Evolutionary conservation across 2,888 invertebrate species (phyloP), one percentile per base, ranked within the genome.

Genomic region (Lampropteryx suffumata): DNA sequence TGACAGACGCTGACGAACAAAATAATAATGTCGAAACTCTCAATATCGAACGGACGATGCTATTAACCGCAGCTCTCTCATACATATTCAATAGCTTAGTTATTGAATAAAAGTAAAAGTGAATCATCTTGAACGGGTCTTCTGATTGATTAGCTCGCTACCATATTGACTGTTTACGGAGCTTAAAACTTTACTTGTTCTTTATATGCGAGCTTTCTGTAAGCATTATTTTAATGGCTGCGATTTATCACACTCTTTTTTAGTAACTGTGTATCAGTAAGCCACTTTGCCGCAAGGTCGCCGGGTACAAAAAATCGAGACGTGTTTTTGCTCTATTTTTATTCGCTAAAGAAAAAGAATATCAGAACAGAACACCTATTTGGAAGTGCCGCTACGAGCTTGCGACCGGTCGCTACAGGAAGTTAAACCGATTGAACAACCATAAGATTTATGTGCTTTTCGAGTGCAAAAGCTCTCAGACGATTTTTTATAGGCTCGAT

Each of bases 31-130:
- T 65, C 65, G 66, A 76, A 76, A 76, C 70, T 67, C 65, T 62
- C 70, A 73, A 75, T 73, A 76, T 66, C 69, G 69, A 62, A 69
- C 69, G 66, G 71, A 76, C 74, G 72, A 80, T 79, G 73, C 73
- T 80, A 75, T 80, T 74, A 75, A 72, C 66, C 65, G 59, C 67
- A 60, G 59, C 65, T 63, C 65, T 61, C 75, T 83, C 76, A 82
- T 84, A 73, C 69, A 82, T 82, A 84, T 83, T 83, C 79, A 80
- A 76, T 71, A 70, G 72, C 68, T 73, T 64, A 73, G 74, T 77
- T 84, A 78, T 79, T 82, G 73, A 79, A 82, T 78, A 84, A 85
- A 87, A 88, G 87, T 86, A 87, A 89, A 83, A 87, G 88, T 85
- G 72, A 78, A 77, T 82, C 77, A 73, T 68, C 69, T 65, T 71